phyloP scores from a whole-genome alignment of 2,113 vertebrate species.

The Echinops telfairi region DNA sequence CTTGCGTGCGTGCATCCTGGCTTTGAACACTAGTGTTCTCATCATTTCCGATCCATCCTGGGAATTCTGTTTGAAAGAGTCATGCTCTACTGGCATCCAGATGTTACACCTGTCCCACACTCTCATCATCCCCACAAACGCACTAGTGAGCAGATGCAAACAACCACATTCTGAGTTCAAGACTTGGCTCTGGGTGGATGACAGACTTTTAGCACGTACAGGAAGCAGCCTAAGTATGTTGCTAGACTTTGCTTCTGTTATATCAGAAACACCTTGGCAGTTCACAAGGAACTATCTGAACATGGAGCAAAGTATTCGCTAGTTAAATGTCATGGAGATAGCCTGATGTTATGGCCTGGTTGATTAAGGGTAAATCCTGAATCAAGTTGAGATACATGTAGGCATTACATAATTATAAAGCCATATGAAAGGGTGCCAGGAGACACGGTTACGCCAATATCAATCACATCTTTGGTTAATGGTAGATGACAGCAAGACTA shows the following conservation, averaged over 20 bases:
- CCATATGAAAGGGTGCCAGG: neutral
- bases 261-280: slow-evolving; percentile 36
- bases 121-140: neutral
- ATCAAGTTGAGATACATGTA: neutral
- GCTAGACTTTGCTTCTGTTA: neutral
- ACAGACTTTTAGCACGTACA: neutral
- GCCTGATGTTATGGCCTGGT: neutral
- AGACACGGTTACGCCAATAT: neutral
- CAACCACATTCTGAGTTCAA: neutral
- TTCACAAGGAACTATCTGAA: slow-evolving; percentile 20
- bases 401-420: neutral
- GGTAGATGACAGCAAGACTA: neutral
- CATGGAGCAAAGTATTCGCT: neutral
- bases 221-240: neutral
- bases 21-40: neutral
- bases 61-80: slow-evolving; percentile 20
- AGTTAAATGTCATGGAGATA: slow-evolving; percentile 11
- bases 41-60: slow-evolving; percentile 12
- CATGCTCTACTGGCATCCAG: neutral
- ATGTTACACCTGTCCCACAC: neutral
- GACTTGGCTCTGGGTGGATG: neutral
- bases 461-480: neutral
- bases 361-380: neutral
- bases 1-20: neutral
- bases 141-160: neutral